Conservation (phyloP, 1,140 invertebrate genomes). For the Megalopta genalis region DNA sequence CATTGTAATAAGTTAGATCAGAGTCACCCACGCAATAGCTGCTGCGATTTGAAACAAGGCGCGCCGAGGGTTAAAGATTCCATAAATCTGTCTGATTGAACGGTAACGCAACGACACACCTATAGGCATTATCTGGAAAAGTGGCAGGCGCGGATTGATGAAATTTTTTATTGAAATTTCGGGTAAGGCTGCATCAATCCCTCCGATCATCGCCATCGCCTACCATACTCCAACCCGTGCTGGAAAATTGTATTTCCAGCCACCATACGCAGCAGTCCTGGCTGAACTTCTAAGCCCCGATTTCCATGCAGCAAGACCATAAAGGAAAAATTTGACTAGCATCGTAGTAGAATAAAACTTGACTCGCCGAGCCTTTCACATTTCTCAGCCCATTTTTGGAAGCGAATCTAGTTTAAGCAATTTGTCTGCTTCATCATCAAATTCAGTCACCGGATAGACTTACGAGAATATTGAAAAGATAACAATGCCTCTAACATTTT, state of each 20-base stretch:
- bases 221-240: slow-evolving; percentile 40
- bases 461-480: too few relatives aligned
- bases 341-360: slow-evolving; percentile 28
- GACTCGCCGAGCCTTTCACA: slow-evolving; percentile 13
- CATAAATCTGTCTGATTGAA: slow-evolving; percentile 47
- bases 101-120: slow-evolving; percentile 36
- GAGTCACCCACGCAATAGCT: too few relatives aligned
- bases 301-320: slow-evolving; percentile 44
- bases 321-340: slow-evolving; percentile 2
- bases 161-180: slow-evolving; percentile 64
- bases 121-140: not conserved
- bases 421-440: too few relatives aligned
- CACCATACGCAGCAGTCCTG: slow-evolving; percentile 6
- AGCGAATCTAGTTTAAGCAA: too few relatives aligned
- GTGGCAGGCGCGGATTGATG: slow-evolving; percentile 32
- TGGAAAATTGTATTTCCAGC: slow-evolving; percentile 54
- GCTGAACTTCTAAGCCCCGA: slow-evolving; percentile 33
- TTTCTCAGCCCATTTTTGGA: not conserved
- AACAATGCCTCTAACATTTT: too few relatives aligned
- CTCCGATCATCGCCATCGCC: slow-evolving; percentile 13
- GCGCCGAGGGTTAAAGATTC: slow-evolving; percentile 14
- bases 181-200: slow-evolving; percentile 16
- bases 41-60: not conserved
- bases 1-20: too few relatives aligned
- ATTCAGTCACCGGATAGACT: too few relatives aligned